phyloP scores from a whole-genome alignment of 1,140 invertebrate species.

The Drosophila sp. region DNA sequence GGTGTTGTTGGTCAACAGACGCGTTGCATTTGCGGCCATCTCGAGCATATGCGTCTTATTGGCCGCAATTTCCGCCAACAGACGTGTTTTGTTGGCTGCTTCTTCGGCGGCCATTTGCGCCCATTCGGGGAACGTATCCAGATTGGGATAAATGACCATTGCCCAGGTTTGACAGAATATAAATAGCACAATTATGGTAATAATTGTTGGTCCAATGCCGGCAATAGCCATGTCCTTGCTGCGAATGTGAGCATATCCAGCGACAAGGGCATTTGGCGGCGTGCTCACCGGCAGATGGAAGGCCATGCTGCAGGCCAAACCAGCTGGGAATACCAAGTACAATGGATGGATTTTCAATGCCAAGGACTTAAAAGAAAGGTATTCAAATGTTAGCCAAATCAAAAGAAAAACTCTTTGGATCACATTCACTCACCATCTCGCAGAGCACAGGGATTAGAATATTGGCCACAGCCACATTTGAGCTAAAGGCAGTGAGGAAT shows the following conservation, averaged over 20 bases:
- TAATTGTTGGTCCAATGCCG: slow-evolving; percentile 91
- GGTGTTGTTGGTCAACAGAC: slow-evolving; percentile 27
- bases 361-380: slow-evolving; percentile 84
- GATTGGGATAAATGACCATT: slow-evolving; percentile 85
- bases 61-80: slow-evolving; percentile 6
- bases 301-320: slow-evolving; percentile 91
- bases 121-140: slow-evolving; percentile 84
- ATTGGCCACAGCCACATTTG: slow-evolving; percentile 94
- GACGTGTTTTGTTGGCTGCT: slow-evolving; percentile 30
- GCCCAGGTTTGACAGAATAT: slow-evolving; percentile 89
- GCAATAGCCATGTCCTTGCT: slow-evolving; percentile 91
- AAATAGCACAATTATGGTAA: slow-evolving; percentile 89
- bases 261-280: slow-evolving; percentile 97
- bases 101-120: slow-evolving; percentile 48
- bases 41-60: slow-evolving; percentile 33
- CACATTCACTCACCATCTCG: slow-evolving; percentile 87
- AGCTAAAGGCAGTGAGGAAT: slow-evolving; percentile 92
- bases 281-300: slow-evolving; percentile 89
- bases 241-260: slow-evolving; percentile 91
- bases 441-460: slow-evolving; percentile 91
- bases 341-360: slow-evolving; percentile 91
- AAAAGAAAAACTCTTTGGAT: not conserved
- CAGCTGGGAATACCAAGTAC: slow-evolving; percentile 94
- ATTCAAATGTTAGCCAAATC: not conserved
- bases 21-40: slow-evolving; percentile 26